phyloP scores from a whole-genome alignment of 2,797 vertebrate genomes.

The Enteromius unitaeniatus region DNA sequence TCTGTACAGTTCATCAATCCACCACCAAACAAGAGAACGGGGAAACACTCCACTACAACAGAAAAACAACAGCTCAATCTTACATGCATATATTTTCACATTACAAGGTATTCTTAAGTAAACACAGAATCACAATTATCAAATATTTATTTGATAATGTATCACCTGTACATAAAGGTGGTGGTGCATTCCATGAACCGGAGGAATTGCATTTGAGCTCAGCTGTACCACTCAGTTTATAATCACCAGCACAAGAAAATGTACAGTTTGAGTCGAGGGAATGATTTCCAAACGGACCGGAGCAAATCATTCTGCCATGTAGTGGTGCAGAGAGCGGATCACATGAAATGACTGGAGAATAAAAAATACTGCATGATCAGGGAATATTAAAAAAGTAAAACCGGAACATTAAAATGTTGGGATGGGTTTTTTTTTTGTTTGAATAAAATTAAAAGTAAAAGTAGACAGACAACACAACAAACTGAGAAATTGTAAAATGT shows the following conservation, averaged over 20 bases:
- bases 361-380: neutral
- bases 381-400: neutral
- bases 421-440: too few relatives aligned
- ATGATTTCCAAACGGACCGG: slow-evolving; percentile 32
- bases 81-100: neutral
- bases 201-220: slow-evolving; percentile 42
- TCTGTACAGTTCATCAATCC: slow-evolving; percentile 44
- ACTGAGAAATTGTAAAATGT: too few relatives aligned
- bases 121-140: neutral
- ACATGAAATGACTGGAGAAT: slow-evolving; percentile 1
- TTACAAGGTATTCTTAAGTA: neutral
- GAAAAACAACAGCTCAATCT: neutral
- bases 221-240: slow-evolving; percentile 30
- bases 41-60: slow-evolving; percentile 30
- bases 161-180: slow-evolving; percentile 44
- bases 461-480: too few relatives aligned
- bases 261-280: slow-evolving; percentile 34
- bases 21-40: slow-evolving; percentile 35
- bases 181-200: slow-evolving; percentile 28
- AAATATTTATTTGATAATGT: neutral
- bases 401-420: too few relatives aligned
- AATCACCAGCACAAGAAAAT: slow-evolving; percentile 37
- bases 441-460: too few relatives aligned
- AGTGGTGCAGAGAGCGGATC: neutral
- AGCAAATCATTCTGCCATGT: slow-evolving; percentile 11